Evolutionary conservation across 2,888 invertebrate species (phyloP).

Genomic region (Mimachlamys varia): DNA sequence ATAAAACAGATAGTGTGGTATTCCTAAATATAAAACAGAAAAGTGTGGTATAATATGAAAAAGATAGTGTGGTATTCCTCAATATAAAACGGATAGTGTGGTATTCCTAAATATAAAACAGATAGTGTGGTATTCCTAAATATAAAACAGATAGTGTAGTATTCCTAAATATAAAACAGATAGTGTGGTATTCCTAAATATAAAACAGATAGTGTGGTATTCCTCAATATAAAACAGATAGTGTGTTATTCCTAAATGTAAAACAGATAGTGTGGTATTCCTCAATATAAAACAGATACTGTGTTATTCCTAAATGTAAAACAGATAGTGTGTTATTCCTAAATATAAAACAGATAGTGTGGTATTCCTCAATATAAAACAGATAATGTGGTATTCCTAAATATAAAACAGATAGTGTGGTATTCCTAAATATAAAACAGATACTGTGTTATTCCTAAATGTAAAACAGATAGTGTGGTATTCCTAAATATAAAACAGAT

Average conservation of each 20-base stretch:
- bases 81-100: no score
- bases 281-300: neutral
- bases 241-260: neutral
- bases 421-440: neutral
- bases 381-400: neutral
- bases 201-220: neutral
- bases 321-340: neutral
- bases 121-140: neutral
- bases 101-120: neutral
- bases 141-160: neutral
- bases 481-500: neutral
- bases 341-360: neutral
- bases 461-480: neutral
- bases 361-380: neutral
- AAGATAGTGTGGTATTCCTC: neutral
- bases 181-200: neutral
- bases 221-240: neutral
- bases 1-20: neutral
- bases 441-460: neutral
- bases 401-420: no score
- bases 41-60: no score
- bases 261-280: neutral
- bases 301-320: neutral
- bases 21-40: neutral
- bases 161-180: neutral